A percentile compares a stretch with the other conserved stretches of the same genome.
Evolutionary conservation across 1,140 invertebrate genomes (phyloP).

Genomic region (Danaus melanippus): DNA sequence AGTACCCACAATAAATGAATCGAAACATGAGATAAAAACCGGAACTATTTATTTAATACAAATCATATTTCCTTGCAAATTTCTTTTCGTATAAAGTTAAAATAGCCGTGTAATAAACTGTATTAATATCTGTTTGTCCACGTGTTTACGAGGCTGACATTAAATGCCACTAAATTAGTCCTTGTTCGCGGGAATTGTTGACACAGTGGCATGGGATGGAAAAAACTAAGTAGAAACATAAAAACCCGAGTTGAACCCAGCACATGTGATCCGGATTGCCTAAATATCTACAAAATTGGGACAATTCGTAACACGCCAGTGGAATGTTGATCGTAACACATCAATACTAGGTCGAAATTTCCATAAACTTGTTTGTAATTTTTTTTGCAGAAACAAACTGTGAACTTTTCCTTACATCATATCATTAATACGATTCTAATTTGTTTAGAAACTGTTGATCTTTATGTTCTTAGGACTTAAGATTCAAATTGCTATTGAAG

Average conservation of each 20-base stretch:
- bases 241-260: slow-evolving; percentile 41
- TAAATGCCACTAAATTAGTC: slow-evolving; percentile 13
- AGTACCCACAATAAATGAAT: too few relatives aligned
- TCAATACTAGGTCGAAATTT: slow-evolving; percentile 22
- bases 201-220: slow-evolving; percentile 45
- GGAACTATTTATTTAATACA: too few relatives aligned
- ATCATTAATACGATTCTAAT: slow-evolving; percentile 29
- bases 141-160: slow-evolving; percentile 1
- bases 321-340: slow-evolving; percentile 3
- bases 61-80: too few relatives aligned
- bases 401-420: slow-evolving; percentile 47
- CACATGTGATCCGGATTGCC: slow-evolving; percentile 46
- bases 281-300: slow-evolving; percentile 27
- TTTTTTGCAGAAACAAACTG: slow-evolving; percentile 30
- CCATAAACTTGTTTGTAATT: slow-evolving; percentile 1
- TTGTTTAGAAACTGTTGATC: neutral
- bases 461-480: neutral
- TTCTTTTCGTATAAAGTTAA: too few relatives aligned
- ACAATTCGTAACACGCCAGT: neutral
- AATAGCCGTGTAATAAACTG: too few relatives aligned
- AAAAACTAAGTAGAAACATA: slow-evolving; percentile 41
- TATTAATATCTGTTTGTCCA: too few relatives aligned
- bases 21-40: too few relatives aligned
- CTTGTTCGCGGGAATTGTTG: slow-evolving; percentile 45
- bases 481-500: neutral